phyloP scores from a whole-genome alignment of 2,888 invertebrate genomes.

The Eurytoma adleriae region DNA sequence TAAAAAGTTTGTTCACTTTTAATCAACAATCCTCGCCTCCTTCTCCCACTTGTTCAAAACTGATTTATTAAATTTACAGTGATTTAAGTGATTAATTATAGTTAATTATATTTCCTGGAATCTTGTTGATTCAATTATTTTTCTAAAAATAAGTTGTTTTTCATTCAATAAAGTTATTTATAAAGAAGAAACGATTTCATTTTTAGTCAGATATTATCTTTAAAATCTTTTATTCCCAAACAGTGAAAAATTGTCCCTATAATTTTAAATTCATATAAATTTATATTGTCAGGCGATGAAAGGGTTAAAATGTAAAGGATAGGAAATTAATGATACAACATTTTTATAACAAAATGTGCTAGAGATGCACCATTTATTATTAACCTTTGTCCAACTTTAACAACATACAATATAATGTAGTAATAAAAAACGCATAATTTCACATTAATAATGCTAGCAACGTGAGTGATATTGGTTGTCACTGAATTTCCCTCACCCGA shows the following conservation, averaged over 20 bases:
- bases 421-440: slow-evolving; percentile 70
- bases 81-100: not conserved
- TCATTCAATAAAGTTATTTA: no score
- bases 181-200: no score
- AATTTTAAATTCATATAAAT: not conserved
- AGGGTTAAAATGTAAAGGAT: not conserved
- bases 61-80: not conserved
- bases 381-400: slow-evolving; percentile 76
- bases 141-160: not conserved
- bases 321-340: slow-evolving; percentile 54
- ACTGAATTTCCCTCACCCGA: slow-evolving; percentile 15
- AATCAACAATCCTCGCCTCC: not conserved
- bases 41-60: not conserved
- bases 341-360: slow-evolving; percentile 70
- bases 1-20: slow-evolving; percentile 18
- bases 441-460: slow-evolving; percentile 71
- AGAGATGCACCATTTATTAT: slow-evolving; percentile 70
- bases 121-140: not conserved
- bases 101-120: not conserved
- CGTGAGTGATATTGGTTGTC: slow-evolving; percentile 61
- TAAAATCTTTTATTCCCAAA: no score
- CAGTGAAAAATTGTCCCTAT: not conserved
- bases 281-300: not conserved
- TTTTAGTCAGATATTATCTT: no score
- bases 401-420: slow-evolving; percentile 75